phyloP scores from a whole-genome alignment of 1,140 invertebrate genomes.

The Trialeurodes vaporariorum region DNA sequence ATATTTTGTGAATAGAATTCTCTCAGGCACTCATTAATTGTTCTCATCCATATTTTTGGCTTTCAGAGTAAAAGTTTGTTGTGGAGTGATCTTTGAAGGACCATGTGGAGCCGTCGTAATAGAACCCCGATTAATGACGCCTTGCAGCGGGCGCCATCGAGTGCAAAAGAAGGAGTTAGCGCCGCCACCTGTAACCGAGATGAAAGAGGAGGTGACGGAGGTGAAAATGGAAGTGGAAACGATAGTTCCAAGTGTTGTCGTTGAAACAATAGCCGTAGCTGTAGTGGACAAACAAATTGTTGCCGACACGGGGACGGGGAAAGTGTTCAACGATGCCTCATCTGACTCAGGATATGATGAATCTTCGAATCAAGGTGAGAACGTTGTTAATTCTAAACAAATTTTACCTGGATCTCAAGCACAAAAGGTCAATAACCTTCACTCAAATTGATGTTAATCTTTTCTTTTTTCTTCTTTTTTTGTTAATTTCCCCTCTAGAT shows the following conservation, averaged over 20 bases:
- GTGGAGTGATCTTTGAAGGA: slow-evolving; percentile 57
- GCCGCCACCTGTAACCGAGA: too few relatives aligned
- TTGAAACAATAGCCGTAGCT: slow-evolving; percentile 11
- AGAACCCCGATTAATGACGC: slow-evolving; percentile 46
- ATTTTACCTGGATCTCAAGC: not conserved
- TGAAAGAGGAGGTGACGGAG: not conserved
- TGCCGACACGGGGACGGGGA: slow-evolving; percentile 19
- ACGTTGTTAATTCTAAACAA: slow-evolving; percentile 17
- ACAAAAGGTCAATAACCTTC: not conserved
- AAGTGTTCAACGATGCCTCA: slow-evolving; percentile 44
- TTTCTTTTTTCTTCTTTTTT: not conserved
- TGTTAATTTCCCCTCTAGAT: not conserved
- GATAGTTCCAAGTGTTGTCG: not conserved
- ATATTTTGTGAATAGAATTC: too few relatives aligned
- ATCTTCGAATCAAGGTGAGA: slow-evolving; percentile 41
- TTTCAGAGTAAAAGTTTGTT: slow-evolving; percentile 55
- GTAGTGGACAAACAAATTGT: not conserved
- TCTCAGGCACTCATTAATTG: slow-evolving; percentile 12
- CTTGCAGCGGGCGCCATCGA: slow-evolving; percentile 40
- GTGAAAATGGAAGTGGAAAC: not conserved
- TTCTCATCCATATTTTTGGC: slow-evolving; percentile 22
- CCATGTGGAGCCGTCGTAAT: slow-evolving; percentile 50
- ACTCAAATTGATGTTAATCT: not conserved
- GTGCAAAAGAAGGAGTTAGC: too few relatives aligned
- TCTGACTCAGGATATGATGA: slow-evolving; percentile 52